Percentiles rank a stretch among this genome's conserved stretches.
phyloP scores from a whole-genome alignment of 2,888 invertebrate species.

The Crioceris asparagi region DNA sequence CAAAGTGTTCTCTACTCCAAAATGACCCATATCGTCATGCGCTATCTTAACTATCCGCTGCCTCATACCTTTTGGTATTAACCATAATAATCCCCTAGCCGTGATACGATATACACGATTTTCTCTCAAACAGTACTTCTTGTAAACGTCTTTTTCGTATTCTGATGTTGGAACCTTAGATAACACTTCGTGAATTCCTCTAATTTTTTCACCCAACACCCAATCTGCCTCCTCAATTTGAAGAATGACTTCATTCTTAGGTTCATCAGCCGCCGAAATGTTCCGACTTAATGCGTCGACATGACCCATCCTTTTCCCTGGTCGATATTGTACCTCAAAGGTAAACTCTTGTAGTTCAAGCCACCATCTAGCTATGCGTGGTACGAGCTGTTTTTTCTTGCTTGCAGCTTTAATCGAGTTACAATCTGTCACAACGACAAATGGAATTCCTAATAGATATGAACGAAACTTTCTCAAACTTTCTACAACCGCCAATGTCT shows the following conservation, averaged over 20 bases:
- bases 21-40: slow-evolving; percentile 34
- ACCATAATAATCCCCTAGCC: slow-evolving; percentile 20
- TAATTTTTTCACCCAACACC: slow-evolving; percentile 17
- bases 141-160: slow-evolving; percentile 11
- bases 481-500: slow-evolving; percentile 31
- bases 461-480: slow-evolving; percentile 26
- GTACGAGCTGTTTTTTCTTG: slow-evolving; percentile 22
- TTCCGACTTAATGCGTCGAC: slow-evolving; percentile 22
- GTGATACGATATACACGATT: slow-evolving; percentile 16
- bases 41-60: slow-evolving; percentile 19
- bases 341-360: slow-evolving; percentile 16
- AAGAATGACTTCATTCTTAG: slow-evolving; percentile 7
- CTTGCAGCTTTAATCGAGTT: slow-evolving; percentile 24
- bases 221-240: slow-evolving; percentile 19
- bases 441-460: slow-evolving; percentile 26
- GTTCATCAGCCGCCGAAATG: slow-evolving; percentile 9
- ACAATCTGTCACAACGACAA: slow-evolving; percentile 29
- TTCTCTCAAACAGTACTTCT: slow-evolving; percentile 13
- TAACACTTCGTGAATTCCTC: slow-evolving; percentile 11
- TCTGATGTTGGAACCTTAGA: slow-evolving; percentile 14
- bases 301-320: slow-evolving; percentile 16
- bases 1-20: slow-evolving; percentile 29
- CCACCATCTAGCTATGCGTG: slow-evolving; percentile 23
- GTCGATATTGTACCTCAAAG: slow-evolving; percentile 18
- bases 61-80: slow-evolving; percentile 28